These are phyloP conservation scores for Salvelinus fontinalis DNA, from an alignment of 2,113 vertebrate species.

Conservation along the genomic window DNA sequence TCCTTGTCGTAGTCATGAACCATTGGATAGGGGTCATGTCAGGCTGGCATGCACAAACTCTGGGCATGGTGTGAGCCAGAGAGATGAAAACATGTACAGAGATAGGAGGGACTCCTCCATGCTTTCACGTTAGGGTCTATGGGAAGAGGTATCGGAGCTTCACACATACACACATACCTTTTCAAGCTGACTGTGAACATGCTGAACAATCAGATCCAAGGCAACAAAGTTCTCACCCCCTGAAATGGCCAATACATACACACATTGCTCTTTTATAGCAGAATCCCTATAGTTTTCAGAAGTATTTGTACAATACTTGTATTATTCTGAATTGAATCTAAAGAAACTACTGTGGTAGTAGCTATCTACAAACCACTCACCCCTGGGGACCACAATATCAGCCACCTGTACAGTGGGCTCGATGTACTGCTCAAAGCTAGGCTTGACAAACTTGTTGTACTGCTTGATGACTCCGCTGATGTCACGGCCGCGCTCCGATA, in stretches of 20 bases:
- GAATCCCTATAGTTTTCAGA: too few species aligned
- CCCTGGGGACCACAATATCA: conserved; percentile 89
- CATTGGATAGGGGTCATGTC: neutral
- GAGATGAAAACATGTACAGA: neutral
- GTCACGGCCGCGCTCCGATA: conserved; percentile 82
- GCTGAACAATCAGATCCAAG: conserved; percentile 87
- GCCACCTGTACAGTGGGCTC: conserved; percentile 88
- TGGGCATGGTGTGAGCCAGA: neutral
- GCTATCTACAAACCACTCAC: conserved; percentile 57
- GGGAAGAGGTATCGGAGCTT: too few species aligned
- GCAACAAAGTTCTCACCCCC: conserved; percentile 91
- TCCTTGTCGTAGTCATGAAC: too few species aligned
- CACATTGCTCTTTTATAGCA: neutral
- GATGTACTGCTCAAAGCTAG: conserved; percentile 89
- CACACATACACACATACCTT: conserved; percentile 61
- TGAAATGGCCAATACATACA: conserved; percentile 42
- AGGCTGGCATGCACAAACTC: neutral
- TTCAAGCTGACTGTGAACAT: conserved; percentile 90
- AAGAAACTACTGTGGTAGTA: too few species aligned
- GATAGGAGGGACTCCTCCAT: neutral
- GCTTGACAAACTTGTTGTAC: conserved; percentile 91
- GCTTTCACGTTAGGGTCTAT: neutral
- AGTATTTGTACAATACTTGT: too few species aligned
- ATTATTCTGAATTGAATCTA: too few species aligned
- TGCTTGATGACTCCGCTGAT: conserved; percentile 86